Conservation (phyloP, 2,888 invertebrate species). For the Harpalus rufipes region DNA sequence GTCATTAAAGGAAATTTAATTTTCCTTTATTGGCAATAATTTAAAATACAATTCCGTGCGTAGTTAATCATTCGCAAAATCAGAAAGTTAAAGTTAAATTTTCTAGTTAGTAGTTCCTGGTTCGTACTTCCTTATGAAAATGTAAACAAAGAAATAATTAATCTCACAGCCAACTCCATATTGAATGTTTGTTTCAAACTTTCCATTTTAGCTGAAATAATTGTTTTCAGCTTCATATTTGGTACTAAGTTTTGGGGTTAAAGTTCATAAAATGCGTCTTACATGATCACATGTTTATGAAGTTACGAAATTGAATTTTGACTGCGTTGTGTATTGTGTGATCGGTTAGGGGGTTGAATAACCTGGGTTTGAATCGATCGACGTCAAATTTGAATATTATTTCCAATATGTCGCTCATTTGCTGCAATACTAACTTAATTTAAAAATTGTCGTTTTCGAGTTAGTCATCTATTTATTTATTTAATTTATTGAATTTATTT, state of each 20-base stretch:
- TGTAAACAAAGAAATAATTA: neutral
- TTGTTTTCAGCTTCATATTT: neutral
- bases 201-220: neutral
- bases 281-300: no score
- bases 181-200: neutral
- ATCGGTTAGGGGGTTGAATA: no score
- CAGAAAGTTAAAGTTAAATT: neutral
- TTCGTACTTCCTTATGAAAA: neutral
- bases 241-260: neutral
- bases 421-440: no score
- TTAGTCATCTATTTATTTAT: no score
- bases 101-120: neutral
- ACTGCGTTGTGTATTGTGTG: no score
- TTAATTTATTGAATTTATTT: no score
- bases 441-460: no score
- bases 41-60: neutral
- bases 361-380: no score
- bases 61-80: neutral
- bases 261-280: neutral
- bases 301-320: no score
- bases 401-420: no score
- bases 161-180: neutral
- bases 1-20: neutral
- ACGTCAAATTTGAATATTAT: no score
- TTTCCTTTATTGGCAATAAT: neutral